These are phyloP conservation scores for Morinoia aosen DNA, from an alignment of 2,888 invertebrate species.

Conservation along the genomic window DNA sequence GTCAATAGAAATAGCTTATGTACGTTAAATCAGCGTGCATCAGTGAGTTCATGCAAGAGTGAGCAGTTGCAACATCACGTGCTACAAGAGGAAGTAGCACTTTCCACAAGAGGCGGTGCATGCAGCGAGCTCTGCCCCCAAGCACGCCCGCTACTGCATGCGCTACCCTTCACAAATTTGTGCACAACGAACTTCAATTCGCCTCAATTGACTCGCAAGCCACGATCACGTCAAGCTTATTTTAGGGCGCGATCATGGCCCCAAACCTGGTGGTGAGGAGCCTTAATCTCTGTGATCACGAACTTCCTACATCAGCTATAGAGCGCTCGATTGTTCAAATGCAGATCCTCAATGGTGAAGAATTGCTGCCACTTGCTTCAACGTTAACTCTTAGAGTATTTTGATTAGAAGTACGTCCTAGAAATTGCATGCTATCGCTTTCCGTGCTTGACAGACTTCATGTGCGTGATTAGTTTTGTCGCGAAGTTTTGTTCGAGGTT, in stretches of 20 bases:
- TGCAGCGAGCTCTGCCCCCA: neutral
- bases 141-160: neutral
- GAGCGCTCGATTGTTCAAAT: conserved; percentile 12
- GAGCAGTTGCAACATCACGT: no score
- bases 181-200: neutral
- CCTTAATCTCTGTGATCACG: conserved; percentile 2
- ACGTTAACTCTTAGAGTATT: neutral
- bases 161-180: neutral
- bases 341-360: neutral
- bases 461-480: neutral
- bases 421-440: neutral
- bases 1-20: no score
- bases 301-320: neutral
- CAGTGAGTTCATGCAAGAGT: neutral
- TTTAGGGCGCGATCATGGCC: neutral
- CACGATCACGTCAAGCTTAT: neutral
- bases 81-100: no score
- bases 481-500: neutral
- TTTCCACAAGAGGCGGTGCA: neutral
- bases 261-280: neutral
- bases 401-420: neutral
- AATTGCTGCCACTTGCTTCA: neutral
- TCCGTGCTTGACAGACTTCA: neutral
- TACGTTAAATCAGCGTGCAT: no score
- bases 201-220: neutral